Conservation (phyloP, 1,140 invertebrate genomes). For the Bombus waltoni region DNA sequence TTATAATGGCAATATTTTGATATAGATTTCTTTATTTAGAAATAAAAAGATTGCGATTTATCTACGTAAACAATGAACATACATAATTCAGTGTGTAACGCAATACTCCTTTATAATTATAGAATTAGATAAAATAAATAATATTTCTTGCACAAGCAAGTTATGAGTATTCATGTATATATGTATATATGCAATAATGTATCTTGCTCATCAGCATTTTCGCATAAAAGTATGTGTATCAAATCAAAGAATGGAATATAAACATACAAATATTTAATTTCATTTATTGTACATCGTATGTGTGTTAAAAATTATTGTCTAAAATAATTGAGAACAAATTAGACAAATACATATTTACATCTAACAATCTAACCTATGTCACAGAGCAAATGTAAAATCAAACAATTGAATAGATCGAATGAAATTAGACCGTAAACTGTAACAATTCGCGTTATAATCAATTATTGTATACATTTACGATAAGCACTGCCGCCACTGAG, state of each 20-base stretch:
- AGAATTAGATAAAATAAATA: background rate
- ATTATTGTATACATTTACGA: background rate
- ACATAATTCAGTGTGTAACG: background rate
- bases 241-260: slow-evolving; percentile 5
- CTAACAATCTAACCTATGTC: too few species aligned
- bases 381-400: background rate
- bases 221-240: slow-evolving; percentile 21
- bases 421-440: background rate
- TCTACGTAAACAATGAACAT: background rate
- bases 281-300: background rate
- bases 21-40: background rate
- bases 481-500: background rate
- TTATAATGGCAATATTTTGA: background rate
- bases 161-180: background rate
- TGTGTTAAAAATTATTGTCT: too few species aligned
- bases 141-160: too few species aligned
- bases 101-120: background rate
- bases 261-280: background rate
- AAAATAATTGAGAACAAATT: too few species aligned
- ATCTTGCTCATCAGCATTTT: slow-evolving; percentile 51
- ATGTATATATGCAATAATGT: background rate
- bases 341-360: too few species aligned
- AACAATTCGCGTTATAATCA: background rate
- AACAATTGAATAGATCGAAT: background rate
- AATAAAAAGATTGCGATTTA: background rate